Conservation (phyloP, 2,113 vertebrate genomes). For the Tenebrosternarchus preto region DNA sequence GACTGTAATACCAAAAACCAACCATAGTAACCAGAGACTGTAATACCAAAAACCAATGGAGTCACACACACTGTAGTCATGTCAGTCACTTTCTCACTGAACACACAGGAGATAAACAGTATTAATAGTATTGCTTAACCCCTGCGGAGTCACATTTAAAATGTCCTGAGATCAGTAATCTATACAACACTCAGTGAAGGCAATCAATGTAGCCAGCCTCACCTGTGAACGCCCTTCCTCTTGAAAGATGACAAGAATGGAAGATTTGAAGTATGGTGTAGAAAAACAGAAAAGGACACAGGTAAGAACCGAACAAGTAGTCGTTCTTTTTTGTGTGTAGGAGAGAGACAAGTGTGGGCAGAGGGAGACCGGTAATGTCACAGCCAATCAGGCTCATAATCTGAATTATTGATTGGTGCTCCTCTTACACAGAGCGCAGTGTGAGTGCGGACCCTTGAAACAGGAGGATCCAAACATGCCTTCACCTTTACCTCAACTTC, state of each 20-base stretch:
- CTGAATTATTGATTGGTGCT: conserved; percentile 72
- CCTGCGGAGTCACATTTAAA: neutral
- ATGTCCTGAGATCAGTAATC: too few relatives aligned
- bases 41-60: neutral
- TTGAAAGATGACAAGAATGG: too few relatives aligned
- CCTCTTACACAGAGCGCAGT: conserved; percentile 43
- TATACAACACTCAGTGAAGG: too few relatives aligned
- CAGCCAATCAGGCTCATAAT: conserved; percentile 35
- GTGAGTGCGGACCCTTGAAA: neutral
- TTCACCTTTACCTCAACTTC: neutral
- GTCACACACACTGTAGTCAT: neutral
- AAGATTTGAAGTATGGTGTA: too few relatives aligned
- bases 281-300: too few relatives aligned
- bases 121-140: neutral
- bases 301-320: neutral
- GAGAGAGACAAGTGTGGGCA: conserved; percentile 42
- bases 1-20: neutral
- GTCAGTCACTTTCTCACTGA: neutral
- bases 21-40: conserved; percentile 35
- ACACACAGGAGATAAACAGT: neutral
- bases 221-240: too few relatives aligned
- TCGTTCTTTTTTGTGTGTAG: conserved; percentile 18
- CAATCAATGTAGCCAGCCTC: too few relatives aligned
- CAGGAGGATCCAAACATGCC: neutral
- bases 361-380: conserved; percentile 17